Percentiles rank a stretch among this genome's conserved stretches.
These are phyloP conservation scores for Alviniconcha strummeri DNA, from an alignment of 2,888 invertebrate species.

Conservation along the genomic window DNA sequence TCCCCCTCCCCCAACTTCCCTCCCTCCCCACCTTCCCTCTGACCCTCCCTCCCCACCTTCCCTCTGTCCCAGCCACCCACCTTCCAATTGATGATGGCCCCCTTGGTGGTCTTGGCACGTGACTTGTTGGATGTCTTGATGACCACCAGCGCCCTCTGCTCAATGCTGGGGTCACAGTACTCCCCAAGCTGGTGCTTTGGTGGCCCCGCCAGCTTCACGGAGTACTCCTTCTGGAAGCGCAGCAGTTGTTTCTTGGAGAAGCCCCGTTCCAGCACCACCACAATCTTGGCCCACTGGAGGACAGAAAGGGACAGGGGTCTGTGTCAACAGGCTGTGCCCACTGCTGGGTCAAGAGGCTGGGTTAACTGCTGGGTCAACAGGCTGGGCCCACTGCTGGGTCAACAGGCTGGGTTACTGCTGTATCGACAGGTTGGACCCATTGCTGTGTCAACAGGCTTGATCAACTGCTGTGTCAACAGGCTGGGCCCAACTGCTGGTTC, in stretches of 20 bases:
- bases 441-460: too few relatives aligned
- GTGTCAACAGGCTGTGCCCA: too few relatives aligned
- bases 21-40: too few relatives aligned
- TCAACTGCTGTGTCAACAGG: too few relatives aligned
- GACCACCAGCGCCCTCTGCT: constrained; percentile 92
- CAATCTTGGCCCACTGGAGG: constrained; percentile 96
- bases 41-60: too few relatives aligned
- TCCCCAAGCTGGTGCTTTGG: constrained; percentile 77
- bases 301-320: background rate
- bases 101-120: constrained; percentile 95
- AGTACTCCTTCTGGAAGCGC: constrained; percentile 94
- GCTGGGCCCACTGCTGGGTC: too few relatives aligned
- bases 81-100: constrained; percentile 98
- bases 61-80: constrained; percentile 74
- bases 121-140: constrained; percentile 98
- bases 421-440: too few relatives aligned
- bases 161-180: constrained; percentile 22
- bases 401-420: too few relatives aligned
- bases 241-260: constrained; percentile 93
- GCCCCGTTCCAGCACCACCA: constrained; percentile 95
- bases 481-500: too few relatives aligned
- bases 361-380: too few relatives aligned
- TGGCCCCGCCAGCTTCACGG: constrained; percentile 82
- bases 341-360: too few relatives aligned
- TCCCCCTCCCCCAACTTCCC: too few relatives aligned